Percentiles rank a stretch among this genome's conserved stretches.
Conservation (phyloP, 37 sponge, comb jelly and placozoan genomes). For the Hexactinellida sp. region DNA sequence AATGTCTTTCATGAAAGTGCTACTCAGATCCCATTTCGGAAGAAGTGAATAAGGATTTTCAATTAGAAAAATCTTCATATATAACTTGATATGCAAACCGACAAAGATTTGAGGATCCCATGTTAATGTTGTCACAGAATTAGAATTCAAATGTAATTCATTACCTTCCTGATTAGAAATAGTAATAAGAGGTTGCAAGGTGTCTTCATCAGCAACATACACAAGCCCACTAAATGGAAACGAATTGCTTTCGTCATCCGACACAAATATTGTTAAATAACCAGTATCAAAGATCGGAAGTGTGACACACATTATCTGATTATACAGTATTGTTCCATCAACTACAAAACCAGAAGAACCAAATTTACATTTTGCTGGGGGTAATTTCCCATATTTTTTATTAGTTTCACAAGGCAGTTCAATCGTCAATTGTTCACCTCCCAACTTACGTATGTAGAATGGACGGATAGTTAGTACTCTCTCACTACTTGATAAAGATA, state of each 20-base stretch:
- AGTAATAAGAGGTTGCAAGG: not conserved
- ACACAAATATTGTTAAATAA: not conserved
- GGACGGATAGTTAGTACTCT: not conserved
- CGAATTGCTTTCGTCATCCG: not conserved
- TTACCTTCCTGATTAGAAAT: not conserved
- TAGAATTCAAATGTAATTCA: no score
- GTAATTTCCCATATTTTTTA: not conserved
- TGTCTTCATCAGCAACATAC: not conserved
- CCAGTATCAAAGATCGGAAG: not conserved
- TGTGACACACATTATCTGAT: not conserved
- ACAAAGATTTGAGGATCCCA: not conserved
- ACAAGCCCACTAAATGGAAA: not conserved
- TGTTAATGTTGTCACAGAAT: not conserved
- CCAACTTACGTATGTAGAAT: not conserved
- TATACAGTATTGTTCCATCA: not conserved
- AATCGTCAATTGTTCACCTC: not conserved
- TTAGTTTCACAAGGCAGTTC: not conserved
- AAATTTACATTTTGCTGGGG: not conserved
- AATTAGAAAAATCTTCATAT: no score
- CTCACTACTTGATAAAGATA: not conserved
- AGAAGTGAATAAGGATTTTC: no score
- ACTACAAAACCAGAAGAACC: not conserved
- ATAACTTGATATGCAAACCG: no score
- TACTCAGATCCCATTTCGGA: no score
- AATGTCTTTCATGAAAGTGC: no score